A percentile compares a stretch with the other conserved stretches of the same genome.
These are phyloP conservation scores for Nestor notabilis DNA, from an alignment of 2,113 vertebrate genomes.

Conservation along the genomic window DNA sequence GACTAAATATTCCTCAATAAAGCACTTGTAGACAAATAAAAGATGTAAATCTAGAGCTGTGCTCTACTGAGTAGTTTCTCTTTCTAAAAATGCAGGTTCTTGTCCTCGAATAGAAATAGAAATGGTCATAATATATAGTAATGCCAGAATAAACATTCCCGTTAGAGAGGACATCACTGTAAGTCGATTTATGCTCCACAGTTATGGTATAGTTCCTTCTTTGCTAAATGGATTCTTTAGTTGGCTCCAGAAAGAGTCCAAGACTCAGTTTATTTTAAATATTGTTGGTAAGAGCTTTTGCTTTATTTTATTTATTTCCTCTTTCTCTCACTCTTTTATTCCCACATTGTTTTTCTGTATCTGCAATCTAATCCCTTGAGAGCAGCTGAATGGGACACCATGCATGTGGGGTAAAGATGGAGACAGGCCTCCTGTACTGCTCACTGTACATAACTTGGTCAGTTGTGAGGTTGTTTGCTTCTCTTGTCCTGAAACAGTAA, in stretches of 20 bases:
- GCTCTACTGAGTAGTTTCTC: background rate
- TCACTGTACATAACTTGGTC: accelerated
- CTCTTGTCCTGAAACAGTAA: background rate
- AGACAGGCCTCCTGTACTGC: background rate
- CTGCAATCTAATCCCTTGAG: background rate
- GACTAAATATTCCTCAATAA: background rate
- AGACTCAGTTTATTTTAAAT: background rate
- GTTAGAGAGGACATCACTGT: background rate
- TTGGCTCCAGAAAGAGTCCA: background rate
- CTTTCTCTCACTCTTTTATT: background rate
- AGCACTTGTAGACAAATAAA: background rate
- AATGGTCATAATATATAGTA: background rate
- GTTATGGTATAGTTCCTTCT: background rate
- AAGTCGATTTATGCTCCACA: background rate
- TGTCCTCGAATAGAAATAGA: background rate
- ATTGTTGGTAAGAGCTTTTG: background rate
- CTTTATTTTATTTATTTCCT: background rate
- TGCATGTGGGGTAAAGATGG: background rate
- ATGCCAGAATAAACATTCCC: background rate
- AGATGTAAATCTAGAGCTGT: background rate
- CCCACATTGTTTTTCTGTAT: background rate
- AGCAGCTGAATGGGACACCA: background rate
- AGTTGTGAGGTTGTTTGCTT: background rate
- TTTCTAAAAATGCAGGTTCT: background rate
- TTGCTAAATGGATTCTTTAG: background rate